Evolutionary conservation across 1,140 invertebrate species (phyloP).

Genomic region (Lasioglossum baleicum): DNA sequence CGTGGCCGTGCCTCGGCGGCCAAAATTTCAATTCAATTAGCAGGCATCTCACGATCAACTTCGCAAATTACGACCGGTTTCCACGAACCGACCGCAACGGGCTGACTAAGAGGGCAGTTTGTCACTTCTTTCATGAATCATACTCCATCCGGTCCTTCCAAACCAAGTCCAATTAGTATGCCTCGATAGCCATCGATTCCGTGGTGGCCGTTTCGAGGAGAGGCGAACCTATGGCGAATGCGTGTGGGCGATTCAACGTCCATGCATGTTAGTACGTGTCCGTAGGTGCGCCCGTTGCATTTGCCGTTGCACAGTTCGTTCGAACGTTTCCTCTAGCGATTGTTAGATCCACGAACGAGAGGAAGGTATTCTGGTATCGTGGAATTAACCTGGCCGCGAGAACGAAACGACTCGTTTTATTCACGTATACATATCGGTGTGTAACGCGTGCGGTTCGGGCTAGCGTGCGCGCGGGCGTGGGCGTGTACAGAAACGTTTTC

Average conservation of each 20-base stretch:
- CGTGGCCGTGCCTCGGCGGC: no score
- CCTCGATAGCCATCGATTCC: conserved; percentile 4
- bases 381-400: conserved; percentile 17
- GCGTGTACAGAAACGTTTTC: conserved; percentile 44
- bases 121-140: conserved; percentile 12
- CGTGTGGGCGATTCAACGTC: conserved; percentile 13
- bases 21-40: not conserved
- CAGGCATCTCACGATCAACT: not conserved
- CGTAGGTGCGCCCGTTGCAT: not conserved
- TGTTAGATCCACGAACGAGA: not conserved
- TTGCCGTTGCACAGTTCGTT: no score
- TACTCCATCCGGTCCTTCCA: not conserved
- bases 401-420: conserved; percentile 16
- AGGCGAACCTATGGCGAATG: not conserved
- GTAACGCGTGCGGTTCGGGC: not conserved
- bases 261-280: not conserved
- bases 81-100: not conserved
- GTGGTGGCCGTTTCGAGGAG: not conserved
- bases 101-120: not conserved
- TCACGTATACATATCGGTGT: conserved; percentile 5
- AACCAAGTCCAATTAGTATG: conserved; percentile 9
- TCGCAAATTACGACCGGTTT: not conserved
- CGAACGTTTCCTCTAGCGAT: not conserved
- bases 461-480: conserved; percentile 40
- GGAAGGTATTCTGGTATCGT: not conserved